Evolutionary conservation across 2,797 vertebrate species (phyloP), one percentile per base, ranked within the genome.

Genomic region (Peromyscus attwateri): DNA sequence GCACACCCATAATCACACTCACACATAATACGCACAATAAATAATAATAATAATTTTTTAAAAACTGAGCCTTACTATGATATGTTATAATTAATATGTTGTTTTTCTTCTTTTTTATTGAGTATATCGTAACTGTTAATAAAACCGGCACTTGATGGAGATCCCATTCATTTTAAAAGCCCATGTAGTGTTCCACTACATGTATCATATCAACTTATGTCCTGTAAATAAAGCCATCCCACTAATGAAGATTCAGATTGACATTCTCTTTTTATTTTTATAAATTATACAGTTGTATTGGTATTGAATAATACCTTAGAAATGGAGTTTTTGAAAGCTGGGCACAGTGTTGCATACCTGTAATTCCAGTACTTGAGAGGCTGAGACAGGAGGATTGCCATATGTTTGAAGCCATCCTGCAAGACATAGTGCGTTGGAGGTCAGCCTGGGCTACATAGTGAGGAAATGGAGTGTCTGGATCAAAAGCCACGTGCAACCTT

Each of bases 101-200:
- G 55, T 55, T 68, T 71, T 34, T 57, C 21, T 12, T 43, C 49
- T 31, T 66, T 82, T 62, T 40, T 62, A 10, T 62, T 60, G 55
- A 60, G 11, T 49, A 11, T 92, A 49, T 77, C 31, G 79, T 87
- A 31, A 23, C 52, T 91, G 7, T 80, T 76, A 80, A 8, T 95
- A 70, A 9, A 91, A 62, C 37, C 19, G 17, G 31, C 14, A 89
- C 13, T 88, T 91, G 16, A 84, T 91, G 19, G 49, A 84, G 21
- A 94, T 55, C 5, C 40, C 73, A n/a, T 40, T 97, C 8, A 52
- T 64, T 97, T 76, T 87, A 87, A 87, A 89, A 62, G 55, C 57
- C 57, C 52, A 1, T 6, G 60, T 92, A 71, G 17, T 91, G n/a
- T 82, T 60, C 43, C 27, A 31, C 25, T 79, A 14, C 73, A 31